A percentile compares a stretch with the other conserved stretches of the same genome.
phyloP scores from a whole-genome alignment of 2,113 vertebrate genomes.

The Pleuronectes platessa region DNA sequence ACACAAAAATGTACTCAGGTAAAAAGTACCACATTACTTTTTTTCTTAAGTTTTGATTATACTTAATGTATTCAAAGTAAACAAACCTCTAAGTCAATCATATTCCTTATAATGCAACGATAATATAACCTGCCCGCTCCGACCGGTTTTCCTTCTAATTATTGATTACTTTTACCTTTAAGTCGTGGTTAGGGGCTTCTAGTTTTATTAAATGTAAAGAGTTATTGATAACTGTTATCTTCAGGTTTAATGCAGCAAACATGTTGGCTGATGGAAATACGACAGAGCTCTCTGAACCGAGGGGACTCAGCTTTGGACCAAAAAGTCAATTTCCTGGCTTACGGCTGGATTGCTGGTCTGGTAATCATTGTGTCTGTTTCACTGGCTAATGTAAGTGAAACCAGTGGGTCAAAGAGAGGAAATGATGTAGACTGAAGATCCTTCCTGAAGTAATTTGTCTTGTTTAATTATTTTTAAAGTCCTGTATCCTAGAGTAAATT shows the following conservation, averaged over 20 bases:
- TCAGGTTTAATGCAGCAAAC: conserved; percentile 17
- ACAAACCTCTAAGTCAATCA: no score
- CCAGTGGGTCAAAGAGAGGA: conserved; percentile 27
- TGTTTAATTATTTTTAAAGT: conserved; percentile 14
- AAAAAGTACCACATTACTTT: no score
- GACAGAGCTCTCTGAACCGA: background rate
- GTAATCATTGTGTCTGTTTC: conserved; percentile 27
- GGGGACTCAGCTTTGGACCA: conserved; percentile 22
- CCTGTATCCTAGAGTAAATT: conserved; percentile 17
- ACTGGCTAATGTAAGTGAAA: conserved; percentile 26
- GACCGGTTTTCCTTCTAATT: no score
- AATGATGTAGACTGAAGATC: conserved; percentile 37
- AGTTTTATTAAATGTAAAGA: background rate
- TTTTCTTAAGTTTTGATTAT: no score
- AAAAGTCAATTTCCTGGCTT: conserved; percentile 51
- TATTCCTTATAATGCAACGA: no score
- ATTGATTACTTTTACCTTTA: no score
- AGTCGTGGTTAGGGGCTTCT: background rate
- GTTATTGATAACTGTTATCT: background rate
- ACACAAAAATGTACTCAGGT: no score
- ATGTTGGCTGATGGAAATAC: conserved; percentile 16
- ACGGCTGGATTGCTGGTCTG: conserved; percentile 28
- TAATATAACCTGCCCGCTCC: no score
- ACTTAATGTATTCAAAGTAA: no score
- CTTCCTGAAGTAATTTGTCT: conserved; percentile 25